Evolutionary conservation across 2,797 vertebrate genomes (phyloP).

Genomic region (Jordanella pulchra): DNA sequence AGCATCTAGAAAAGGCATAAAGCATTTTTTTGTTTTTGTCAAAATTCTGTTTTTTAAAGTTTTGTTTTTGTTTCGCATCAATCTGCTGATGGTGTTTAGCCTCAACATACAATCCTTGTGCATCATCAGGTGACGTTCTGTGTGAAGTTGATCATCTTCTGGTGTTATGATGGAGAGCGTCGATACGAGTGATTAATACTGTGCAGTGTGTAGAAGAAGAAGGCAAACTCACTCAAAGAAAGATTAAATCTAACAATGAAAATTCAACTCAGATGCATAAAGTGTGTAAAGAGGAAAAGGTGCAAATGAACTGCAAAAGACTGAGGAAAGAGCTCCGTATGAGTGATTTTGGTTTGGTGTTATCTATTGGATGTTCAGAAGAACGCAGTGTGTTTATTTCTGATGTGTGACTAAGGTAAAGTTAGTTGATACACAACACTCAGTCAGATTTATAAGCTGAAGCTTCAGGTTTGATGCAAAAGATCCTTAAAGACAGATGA

Average conservation of each 20-base stretch:
- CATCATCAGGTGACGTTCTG: not conserved
- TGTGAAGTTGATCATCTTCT: constrained; percentile 5
- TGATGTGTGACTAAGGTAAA: not conserved
- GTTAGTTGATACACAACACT: not conserved
- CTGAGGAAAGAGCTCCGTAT: not conserved
- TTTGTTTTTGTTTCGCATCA: not conserved
- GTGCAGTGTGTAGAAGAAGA: not conserved
- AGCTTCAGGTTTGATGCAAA: not conserved
- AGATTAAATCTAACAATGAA: constrained; percentile 3
- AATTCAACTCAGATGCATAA: not conserved
- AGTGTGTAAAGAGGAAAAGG: constrained; percentile 6
- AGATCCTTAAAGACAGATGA: not conserved
- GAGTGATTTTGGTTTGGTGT: not conserved
- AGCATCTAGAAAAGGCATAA: not conserved
- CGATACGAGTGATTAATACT: constrained; percentile 1
- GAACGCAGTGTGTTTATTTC: not conserved
- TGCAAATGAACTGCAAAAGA: constrained; percentile 1
- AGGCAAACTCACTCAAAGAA: constrained; percentile 1
- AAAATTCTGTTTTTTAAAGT: not conserved
- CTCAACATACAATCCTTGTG: not conserved
- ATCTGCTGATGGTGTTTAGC: not conserved
- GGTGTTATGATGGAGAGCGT: constrained; percentile 11
- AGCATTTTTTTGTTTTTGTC: not conserved
- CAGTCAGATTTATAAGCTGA: not conserved
- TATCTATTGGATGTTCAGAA: not conserved